Evolutionary conservation across 1,140 invertebrate genomes (phyloP), one percentile per base, ranked within the genome.

Genomic region (Ruditapes philippinarum): DNA sequence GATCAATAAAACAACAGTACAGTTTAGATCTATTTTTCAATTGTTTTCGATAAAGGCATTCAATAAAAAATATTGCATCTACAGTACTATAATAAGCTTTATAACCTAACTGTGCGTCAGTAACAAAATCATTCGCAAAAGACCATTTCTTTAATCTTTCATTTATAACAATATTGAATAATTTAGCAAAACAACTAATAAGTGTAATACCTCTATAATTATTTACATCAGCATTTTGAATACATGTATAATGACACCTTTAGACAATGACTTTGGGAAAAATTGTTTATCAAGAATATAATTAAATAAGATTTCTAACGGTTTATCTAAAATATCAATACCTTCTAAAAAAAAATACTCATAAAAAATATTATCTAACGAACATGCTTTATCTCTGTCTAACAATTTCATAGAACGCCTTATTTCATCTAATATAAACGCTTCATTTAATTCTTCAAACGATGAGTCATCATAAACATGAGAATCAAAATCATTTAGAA

Each of bases 11-110:
- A 51, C 74, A 78, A 49, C 11, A 19, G 25, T 49, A 78, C 25
- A 49, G 74, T 49, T 42, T 49, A 28, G 25, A 28, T 51, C 28
- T 78, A 25, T 25, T 17, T 19, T 49, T 17, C 45, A 51, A 17
- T 45, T 45, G 42, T 14, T 45, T 45, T 45, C 42, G 5, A 45
- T 45, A 45, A 45, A 45, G 14, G 14, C 19, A 45, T 78, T 78
- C n/a, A 49, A 25, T n/a, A 49, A 49, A 17, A 51, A 78, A 78
- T 25, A 78, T 78, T n/a, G 40, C 74, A 78, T 51, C 74, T 31
- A 78, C 25, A 12, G 74, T 78, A 25, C 74, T 49, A 28, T 25
- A 78, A 31, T 78, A 49, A 49, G 17, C 28, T 49, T 51, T 78
- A 78, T 28, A 78, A n/a, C 74, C 25, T 9, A 73, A 73, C 51